A percentile compares a stretch with the other conserved stretches of the same genome.
These are phyloP conservation scores for Pyrrhia umbra DNA, from an alignment of 2,888 invertebrate genomes.

Conservation along the genomic window DNA sequence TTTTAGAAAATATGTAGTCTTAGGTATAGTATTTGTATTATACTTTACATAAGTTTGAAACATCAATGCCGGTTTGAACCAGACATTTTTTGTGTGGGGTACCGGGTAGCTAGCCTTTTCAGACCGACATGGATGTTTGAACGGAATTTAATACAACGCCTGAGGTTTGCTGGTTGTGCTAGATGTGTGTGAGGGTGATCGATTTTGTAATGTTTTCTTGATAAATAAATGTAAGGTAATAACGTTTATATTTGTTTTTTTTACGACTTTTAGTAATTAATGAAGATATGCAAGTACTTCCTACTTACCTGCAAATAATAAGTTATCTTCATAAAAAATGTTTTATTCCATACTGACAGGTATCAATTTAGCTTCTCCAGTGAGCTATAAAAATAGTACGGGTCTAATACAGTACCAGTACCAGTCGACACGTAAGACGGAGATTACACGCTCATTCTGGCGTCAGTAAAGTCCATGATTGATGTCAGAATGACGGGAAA, in stretches of 20 bases:
- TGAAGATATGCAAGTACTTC: no score
- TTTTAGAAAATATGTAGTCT: conserved; percentile 21
- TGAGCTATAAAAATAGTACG: no score
- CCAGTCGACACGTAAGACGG: no score
- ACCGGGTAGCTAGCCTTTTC: background rate
- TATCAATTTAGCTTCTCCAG: no score
- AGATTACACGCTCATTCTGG: no score
- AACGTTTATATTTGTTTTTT: conserved; percentile 50
- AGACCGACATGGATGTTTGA: conserved; percentile 24
- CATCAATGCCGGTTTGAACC: background rate
- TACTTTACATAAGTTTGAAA: conserved; percentile 8
- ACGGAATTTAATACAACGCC: conserved; percentile 38
- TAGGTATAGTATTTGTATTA: conserved; percentile 35
- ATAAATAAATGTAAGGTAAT: conserved; percentile 63
- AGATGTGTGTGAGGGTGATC: conserved; percentile 60
- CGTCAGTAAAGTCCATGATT: no score
- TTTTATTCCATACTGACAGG: no score
- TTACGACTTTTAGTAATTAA: no score
- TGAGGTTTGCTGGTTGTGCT: conserved; percentile 47
- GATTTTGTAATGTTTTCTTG: conserved; percentile 64
- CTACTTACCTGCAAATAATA: no score
- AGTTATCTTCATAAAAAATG: no score
- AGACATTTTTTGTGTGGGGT: background rate
- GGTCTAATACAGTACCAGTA: no score
- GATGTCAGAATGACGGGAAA: no score